Evolutionary conservation across 2,888 invertebrate genomes (phyloP), one percentile per base, ranked within the genome.

Genomic region (Lydus trimaculatus): DNA sequence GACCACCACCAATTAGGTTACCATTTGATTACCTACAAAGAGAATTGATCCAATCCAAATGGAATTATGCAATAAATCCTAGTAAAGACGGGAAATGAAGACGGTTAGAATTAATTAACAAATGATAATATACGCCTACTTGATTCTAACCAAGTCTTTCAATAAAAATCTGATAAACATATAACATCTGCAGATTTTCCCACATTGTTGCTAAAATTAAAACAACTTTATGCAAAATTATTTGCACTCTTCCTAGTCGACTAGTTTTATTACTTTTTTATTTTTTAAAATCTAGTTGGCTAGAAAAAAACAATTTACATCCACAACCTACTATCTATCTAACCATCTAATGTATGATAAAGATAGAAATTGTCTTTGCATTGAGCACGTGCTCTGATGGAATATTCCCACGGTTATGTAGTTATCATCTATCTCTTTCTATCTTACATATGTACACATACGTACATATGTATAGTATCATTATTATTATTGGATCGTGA

Each of bases 401-500:
- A 48, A 48, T 20, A 20, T 48, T 48, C 48, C 48, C 48, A 48
- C 48, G 48, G 48, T 48, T 20, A 20, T 48, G 17, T 43, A 17
- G 4, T 9, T 0, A 48, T 48, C 17, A 48, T 20, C 48, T 23
- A 48, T 48, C 48, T 48, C 48, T 20, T 11, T 48, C 48, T 48
- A 9, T 9, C 39, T 43, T 17, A n/a, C 17, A 48, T 23, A 48
- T 36, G 36, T 36, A 36, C 7, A 3, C 15, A 15, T 36, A 15
- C n/a, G n/a, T 17, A n/a, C 17, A 48, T 23, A 48, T 36, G 36
- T 36, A 36, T 15, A 3, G 1, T 36, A 48, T 11, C 7, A 9
- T 3, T 2, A 20, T 20, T 48, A 25, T 33, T 61, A 39, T 61
- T 71, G 61, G 71, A 72, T 69, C 76, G 73, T 77, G 74, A 75